Evolutionary conservation across 2,113 vertebrate genomes (phyloP).

Genomic region (Pluvialis apricaria): DNA sequence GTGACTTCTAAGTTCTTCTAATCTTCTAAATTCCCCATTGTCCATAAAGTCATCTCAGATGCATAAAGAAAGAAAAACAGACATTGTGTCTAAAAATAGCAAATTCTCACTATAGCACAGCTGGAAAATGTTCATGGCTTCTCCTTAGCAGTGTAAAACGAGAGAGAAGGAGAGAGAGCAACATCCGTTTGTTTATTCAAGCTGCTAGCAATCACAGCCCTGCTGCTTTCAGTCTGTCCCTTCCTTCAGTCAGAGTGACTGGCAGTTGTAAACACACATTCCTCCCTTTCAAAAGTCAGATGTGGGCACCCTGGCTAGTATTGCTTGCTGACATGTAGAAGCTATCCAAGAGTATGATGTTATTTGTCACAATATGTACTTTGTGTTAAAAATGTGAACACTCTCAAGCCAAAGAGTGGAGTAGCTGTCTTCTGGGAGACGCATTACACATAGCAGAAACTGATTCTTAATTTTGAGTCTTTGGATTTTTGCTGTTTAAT

Average conservation of each 20-base stretch:
- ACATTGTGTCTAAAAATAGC: neutral
- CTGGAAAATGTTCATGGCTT: neutral
- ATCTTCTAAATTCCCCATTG: neutral
- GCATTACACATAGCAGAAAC: neutral
- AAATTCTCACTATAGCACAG: neutral
- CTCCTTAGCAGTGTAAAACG: neutral
- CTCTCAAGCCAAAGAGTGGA: neutral
- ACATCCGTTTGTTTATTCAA: slow-evolving; percentile 7
- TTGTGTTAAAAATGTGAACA: slow-evolving; percentile 22
- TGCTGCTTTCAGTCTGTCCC: slow-evolving; percentile 11
- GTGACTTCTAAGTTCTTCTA: neutral
- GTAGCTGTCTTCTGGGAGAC: neutral
- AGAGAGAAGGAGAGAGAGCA: neutral
- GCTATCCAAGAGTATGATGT: slow-evolving; percentile 1
- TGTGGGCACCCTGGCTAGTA: neutral
- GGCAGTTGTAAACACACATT: slow-evolving; percentile 17
- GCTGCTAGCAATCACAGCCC: slow-evolving; percentile 20
- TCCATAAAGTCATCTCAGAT: neutral
- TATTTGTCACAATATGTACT: slow-evolving; percentile 23
- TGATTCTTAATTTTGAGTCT: neutral
- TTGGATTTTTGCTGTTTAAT: neutral
- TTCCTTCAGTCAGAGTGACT: neutral
- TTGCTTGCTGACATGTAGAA: slow-evolving; percentile 26
- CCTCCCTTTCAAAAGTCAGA: slow-evolving; percentile 37
- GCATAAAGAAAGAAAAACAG: neutral